Evolutionary conservation across 2,888 invertebrate genomes (phyloP).

Genomic region (Beris chalybata): DNA sequence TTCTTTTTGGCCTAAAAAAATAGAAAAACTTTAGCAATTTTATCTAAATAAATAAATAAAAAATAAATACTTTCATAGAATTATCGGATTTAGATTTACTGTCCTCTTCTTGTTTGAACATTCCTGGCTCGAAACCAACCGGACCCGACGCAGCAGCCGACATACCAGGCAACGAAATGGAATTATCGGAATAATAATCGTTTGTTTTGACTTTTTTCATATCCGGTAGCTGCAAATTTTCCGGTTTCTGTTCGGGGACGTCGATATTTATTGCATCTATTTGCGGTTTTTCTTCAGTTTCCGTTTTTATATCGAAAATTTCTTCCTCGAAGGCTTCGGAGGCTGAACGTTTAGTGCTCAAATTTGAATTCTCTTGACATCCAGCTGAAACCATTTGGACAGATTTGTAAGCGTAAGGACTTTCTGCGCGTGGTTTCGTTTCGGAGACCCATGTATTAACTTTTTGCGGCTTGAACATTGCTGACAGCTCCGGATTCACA

Average conservation of each 20-base stretch:
- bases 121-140: conserved; percentile 80
- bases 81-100: conserved; percentile 62
- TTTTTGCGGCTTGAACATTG: conserved; percentile 66
- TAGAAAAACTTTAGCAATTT: conserved; percentile 1
- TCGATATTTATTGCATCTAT: conserved; percentile 10
- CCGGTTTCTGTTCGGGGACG: conserved; percentile 8
- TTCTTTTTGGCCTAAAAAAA: conserved; percentile 65
- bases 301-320: conserved; percentile 14
- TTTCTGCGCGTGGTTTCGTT: conserved; percentile 49
- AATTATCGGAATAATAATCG: conserved; percentile 77
- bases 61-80: conserved; percentile 56
- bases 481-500: conserved; percentile 71
- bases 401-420: conserved; percentile 18
- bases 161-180: conserved; percentile 75
- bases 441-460: conserved; percentile 56
- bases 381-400: not conserved
- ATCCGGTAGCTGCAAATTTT: conserved; percentile 40
- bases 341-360: conserved; percentile 29
- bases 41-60: conserved; percentile 10
- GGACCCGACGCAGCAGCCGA: conserved; percentile 66
- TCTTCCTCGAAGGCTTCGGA: conserved; percentile 10
- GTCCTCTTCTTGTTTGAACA: conserved; percentile 69
- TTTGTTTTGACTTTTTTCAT: conserved; percentile 49
- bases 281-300: conserved; percentile 42
- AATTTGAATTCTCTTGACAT: conserved; percentile 11